Conservation (phyloP, 2,797 vertebrate species). For the Brotula barbata region DNA sequence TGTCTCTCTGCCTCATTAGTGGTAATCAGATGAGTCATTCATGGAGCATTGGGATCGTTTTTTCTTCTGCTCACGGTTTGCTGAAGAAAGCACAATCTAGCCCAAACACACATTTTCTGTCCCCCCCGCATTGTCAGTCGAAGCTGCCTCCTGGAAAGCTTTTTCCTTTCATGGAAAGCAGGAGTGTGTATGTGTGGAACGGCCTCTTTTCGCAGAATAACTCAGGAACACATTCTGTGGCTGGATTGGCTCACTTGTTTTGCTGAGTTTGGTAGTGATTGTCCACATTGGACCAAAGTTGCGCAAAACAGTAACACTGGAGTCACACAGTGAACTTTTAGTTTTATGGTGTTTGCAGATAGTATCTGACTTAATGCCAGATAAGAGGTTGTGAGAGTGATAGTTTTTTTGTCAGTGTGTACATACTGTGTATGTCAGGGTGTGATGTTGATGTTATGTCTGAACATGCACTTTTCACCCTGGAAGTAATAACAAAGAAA, state of each 20-base stretch:
- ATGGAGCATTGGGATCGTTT: conserved; percentile 1
- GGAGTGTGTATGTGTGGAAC: not conserved
- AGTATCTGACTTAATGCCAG: not conserved
- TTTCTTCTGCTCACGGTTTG: not conserved
- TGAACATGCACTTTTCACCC: not conserved
- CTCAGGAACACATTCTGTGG: conserved; percentile 11
- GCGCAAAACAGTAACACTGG: conserved; percentile 15
- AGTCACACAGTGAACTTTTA: conserved; percentile 1
- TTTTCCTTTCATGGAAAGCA: conserved; percentile 59
- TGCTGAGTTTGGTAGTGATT: conserved; percentile 20
- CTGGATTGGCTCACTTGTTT: conserved; percentile 13
- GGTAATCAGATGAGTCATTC: conserved; percentile 5
- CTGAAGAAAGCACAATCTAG: not conserved
- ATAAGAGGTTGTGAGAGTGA: not conserved
- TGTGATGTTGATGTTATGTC: not conserved
- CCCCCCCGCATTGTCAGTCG: not conserved
- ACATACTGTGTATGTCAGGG: not conserved
- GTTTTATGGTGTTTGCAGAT: conserved; percentile 13
- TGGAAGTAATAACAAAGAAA: not conserved
- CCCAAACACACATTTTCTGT: not conserved
- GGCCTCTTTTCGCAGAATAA: conserved; percentile 40
- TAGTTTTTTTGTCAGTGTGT: conserved; percentile 7
- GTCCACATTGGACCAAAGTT: conserved; percentile 11
- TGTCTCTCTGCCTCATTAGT: not conserved
- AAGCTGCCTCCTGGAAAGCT: conserved; percentile 44